Percentiles rank a stretch among this genome's conserved stretches.
These are phyloP conservation scores for Drosophila sucinea DNA, from an alignment of 1,140 invertebrate genomes.

Conservation along the genomic window DNA sequence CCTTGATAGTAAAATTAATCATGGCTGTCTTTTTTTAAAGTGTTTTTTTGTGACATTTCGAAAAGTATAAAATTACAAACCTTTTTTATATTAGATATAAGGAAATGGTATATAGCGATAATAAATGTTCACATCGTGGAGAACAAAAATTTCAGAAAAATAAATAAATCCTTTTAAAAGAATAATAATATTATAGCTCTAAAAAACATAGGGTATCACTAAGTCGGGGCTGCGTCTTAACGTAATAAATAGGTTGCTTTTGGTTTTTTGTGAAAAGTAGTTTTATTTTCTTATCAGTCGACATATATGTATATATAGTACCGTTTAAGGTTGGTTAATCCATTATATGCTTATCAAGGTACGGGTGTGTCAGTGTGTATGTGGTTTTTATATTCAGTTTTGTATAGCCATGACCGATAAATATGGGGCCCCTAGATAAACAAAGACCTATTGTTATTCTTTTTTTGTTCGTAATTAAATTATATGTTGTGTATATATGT, in stretches of 20 bases:
- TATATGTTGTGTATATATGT: constrained; percentile 1
- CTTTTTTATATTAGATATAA: too few relatives aligned
- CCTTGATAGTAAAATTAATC: too few relatives aligned
- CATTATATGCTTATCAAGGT: constrained; percentile 19
- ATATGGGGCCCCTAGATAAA: constrained; percentile 5
- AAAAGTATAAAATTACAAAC: too few relatives aligned
- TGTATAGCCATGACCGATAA: constrained; percentile 55
- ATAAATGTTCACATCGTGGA: too few relatives aligned
- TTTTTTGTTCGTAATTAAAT: background rate
- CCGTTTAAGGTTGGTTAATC: constrained; percentile 11
- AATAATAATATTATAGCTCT: too few relatives aligned
- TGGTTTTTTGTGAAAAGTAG: constrained; percentile 8
- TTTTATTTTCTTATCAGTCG: constrained; percentile 14
- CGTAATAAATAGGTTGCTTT: background rate
- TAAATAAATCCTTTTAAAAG: too few relatives aligned
- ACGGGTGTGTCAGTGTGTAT: constrained; percentile 1
- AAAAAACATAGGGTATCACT: background rate
- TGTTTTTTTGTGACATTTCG: too few relatives aligned
- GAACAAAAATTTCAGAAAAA: too few relatives aligned
- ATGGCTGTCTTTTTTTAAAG: too few relatives aligned
- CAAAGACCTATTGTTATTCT: constrained; percentile 9
- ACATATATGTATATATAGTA: constrained; percentile 9
- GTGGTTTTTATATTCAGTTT: constrained; percentile 6
- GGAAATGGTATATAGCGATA: too few relatives aligned
- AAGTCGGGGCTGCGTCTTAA: background rate